A percentile compares a stretch with the other conserved stretches of the same genome.
Conservation (phyloP, 2,113 vertebrate genomes). For the Dicentrarchus labrax region DNA sequence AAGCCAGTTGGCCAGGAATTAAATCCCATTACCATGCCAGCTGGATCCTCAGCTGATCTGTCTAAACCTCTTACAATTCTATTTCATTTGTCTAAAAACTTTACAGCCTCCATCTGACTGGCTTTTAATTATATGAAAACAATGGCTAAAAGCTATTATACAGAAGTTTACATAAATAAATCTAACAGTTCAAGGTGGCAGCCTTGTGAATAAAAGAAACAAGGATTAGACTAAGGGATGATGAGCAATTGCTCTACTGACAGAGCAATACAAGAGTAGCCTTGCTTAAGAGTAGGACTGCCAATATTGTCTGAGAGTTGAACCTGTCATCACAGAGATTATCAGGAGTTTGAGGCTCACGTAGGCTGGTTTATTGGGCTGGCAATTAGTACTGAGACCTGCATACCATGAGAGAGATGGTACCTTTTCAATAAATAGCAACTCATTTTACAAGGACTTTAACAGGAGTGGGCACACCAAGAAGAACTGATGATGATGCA, state of each 20-base stretch:
- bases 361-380: slow-evolving; percentile 52
- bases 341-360: slow-evolving; percentile 62
- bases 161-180: not conserved
- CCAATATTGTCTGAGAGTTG: slow-evolving; percentile 59
- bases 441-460: not conserved
- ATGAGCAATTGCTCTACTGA: slow-evolving; percentile 1
- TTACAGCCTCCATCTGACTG: not conserved
- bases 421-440: slow-evolving; percentile 13
- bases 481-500: not conserved
- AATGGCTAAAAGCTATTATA: not conserved
- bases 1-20: slow-evolving; percentile 63
- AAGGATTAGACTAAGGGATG: slow-evolving; percentile 4
- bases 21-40: slow-evolving; percentile 76
- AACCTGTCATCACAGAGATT: slow-evolving; percentile 78
- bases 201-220: not conserved
- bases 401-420: slow-evolving; percentile 36
- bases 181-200: not conserved
- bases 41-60: slow-evolving; percentile 67
- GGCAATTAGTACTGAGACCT: slow-evolving; percentile 45
- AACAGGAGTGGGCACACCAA: not conserved
- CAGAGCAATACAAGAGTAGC: not conserved
- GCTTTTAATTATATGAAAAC: slow-evolving; percentile 25
- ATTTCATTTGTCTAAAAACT: slow-evolving; percentile 50
- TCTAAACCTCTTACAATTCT: slow-evolving; percentile 70
- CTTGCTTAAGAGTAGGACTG: slow-evolving; percentile 31